Evolutionary conservation across 2,888 invertebrate genomes (phyloP), one percentile per base, ranked within the genome.

Genomic region (Hemaris fuciformis): DNA sequence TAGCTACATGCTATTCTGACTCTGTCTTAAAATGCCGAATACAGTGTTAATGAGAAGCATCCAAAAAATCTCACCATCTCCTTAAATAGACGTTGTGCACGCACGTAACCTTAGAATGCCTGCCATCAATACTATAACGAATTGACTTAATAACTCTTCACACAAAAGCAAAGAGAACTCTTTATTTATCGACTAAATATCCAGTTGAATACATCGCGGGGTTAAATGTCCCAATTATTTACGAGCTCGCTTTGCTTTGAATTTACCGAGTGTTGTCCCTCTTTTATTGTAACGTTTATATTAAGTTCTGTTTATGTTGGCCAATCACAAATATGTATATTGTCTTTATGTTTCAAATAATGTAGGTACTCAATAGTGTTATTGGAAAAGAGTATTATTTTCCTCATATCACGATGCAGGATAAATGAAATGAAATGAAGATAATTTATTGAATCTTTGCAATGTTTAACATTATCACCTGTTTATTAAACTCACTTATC

Each of bases 151-250:
- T 76, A 76, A 80, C 57, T 62, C 42, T 45, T 69, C 72, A 66
- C 65, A 78, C 75, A 77, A 81, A 76, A 74, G 73, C 74, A 72
- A 72, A 67, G 69, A 66, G 73, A 75, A 76, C 74, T 74, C 77
- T 80, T 74, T 77, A 78, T 81, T 83, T 79, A 76, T 73, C 70
- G 75, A 74, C 75, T 75, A 77, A 83, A 81, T 73, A 82, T 80
- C 70, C 73, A 70, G 77, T 76, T 82, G 76, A 80, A 77, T 71
- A 72, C 75, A 78, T 75, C 76, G 79, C 75, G 71, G 74, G 79
- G 78, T 79, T 81, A 80, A 83, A 80, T 80, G 84, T 81, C 78
- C 73, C 78, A 81, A 83, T 84, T 83, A 84, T 84, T 85, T 84
- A 85, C 80, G 80, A 78, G 76, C 75, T 75, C 72, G 74, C 74